phyloP scores from a whole-genome alignment of 1,140 invertebrate species.

The Heliconius congener region DNA sequence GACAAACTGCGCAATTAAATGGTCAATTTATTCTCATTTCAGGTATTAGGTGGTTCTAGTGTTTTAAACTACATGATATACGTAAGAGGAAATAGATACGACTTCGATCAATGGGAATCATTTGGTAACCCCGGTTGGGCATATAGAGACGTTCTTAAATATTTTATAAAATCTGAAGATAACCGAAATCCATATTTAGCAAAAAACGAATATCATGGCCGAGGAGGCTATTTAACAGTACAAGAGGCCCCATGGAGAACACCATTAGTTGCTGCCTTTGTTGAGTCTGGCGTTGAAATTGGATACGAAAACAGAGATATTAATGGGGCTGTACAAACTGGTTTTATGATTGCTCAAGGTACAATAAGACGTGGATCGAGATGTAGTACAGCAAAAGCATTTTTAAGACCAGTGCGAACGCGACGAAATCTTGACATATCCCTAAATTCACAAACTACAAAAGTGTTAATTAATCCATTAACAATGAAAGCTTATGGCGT shows the following conservation, averaged over 20 bases:
- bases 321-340: constrained; percentile 90
- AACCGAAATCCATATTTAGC: constrained; percentile 91
- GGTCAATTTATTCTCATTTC: constrained; percentile 39
- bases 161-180: constrained; percentile 95
- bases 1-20: background rate
- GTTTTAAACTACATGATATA: constrained; percentile 98
- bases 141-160: constrained; percentile 92
- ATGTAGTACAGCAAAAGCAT: constrained; percentile 95
- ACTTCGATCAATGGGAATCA: constrained; percentile 95
- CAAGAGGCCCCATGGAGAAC: constrained; percentile 93
- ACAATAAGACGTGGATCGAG: constrained; percentile 92
- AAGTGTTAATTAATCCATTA: constrained; percentile 86
- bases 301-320: constrained; percentile 94
- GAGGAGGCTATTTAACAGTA: constrained; percentile 89
- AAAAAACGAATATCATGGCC: constrained; percentile 87
- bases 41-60: constrained; percentile 92
- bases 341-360: constrained; percentile 94
- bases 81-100: constrained; percentile 89
- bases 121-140: constrained; percentile 94
- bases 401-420: constrained; percentile 89
- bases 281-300: constrained; percentile 92
- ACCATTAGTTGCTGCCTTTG: constrained; percentile 89
- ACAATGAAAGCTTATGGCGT: constrained; percentile 89
- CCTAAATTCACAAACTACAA: constrained; percentile 88
- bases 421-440: constrained; percentile 91